Base-by-base conservation (phyloP, 2,113 vertebrate species). In the Upupa epops region DNA sequence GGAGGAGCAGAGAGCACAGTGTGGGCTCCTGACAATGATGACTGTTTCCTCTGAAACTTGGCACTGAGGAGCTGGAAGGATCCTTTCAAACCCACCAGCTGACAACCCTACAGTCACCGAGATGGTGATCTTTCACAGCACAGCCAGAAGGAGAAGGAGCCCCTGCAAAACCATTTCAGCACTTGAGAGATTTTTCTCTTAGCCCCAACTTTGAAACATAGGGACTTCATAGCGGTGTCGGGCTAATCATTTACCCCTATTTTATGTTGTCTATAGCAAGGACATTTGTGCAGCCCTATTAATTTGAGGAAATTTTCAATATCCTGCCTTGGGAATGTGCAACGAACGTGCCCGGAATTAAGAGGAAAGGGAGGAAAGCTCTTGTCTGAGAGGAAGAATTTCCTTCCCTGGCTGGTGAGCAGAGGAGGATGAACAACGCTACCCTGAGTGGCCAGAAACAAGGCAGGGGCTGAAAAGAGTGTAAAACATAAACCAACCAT, bases 401-500 rank as follows among this genome's bases (percentile, higher is more conserved):
- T 79, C 83, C 79, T 79, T 70, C 90, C 80, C 91, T 83, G 70
- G 75, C 83, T 69, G 63, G 54, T 42, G 46, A 86, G 75, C 6
- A 51, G 60, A 68, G 65, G 92, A 90, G 86, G 90, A 87, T 37
- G 93, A 90, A 84, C 76, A 93, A 92, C 90, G 29, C 42, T 13
- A n/a, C 90, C 36, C 94, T 66, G 90, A 66, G 90, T 92, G 92
- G 94, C 94, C 66, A 83, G 73, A 59, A 86, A 90, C 90, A 92
- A 88, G 89, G 75, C 88, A 68, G 3, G 5, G 76, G 76, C 88
- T 92, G 94, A 88, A 95, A 90, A 20, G 90, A 74, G 34, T 20
- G 36, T 76, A 65, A 81, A 90, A 94, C 95, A 94, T 90, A 94
- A 95, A 71, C 83, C 94, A 92, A 74, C 16, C 86, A 93, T 94